Base-by-base conservation (phyloP, 2,113 vertebrate species). In the Chinchilla lanigera region DNA sequence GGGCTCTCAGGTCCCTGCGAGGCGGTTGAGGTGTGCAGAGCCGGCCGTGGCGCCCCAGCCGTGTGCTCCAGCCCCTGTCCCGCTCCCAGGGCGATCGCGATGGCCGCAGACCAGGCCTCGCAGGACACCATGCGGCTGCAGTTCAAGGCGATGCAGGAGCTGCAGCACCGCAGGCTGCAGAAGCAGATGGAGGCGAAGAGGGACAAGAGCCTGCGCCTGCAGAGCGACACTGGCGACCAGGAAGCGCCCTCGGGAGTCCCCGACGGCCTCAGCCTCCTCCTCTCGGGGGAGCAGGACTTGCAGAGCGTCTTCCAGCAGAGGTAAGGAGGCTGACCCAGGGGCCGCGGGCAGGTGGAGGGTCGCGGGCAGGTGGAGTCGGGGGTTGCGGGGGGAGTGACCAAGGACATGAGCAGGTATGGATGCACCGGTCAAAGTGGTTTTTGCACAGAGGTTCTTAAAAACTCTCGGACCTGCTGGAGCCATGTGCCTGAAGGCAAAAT, bases 111-210 rank as follows among this genome's bases (percentile, higher is more conserved):
- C 0, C 95, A 98, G 24, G 94, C 96, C 50, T 81, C 97, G 3
- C 98, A 97, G 4, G 98, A 99, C 65, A 96, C 97, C 30, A 95
- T 99, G 95, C 98, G 98, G 97, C 98, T 99, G 87, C 99, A 99
- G 98, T 99, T 99, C 93, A 99, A 99, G 98, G 98, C 98, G 1
- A 98, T 99, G 17, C 99, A 99, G 98, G 98, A 99, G 71, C 99
- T 99, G 91, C 99, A 99, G 97, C 99, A 98, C 69, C 99, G 97
- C 41, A 84, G 98, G 90, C 92, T 99, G 67, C 98, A 98, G 89
- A 98, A 95, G 94, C 98, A 99, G 88, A 95, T 98, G 98, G 98
- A 99, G 69, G 98, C 80, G 52, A 99, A 97, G 96, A 99, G 97
- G 88, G 98, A 98, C 30, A 99, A 97, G 89, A 89, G 97, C 9